Conservation (phyloP, 2,888 invertebrate genomes). For the Sussaba pulchella region DNA sequence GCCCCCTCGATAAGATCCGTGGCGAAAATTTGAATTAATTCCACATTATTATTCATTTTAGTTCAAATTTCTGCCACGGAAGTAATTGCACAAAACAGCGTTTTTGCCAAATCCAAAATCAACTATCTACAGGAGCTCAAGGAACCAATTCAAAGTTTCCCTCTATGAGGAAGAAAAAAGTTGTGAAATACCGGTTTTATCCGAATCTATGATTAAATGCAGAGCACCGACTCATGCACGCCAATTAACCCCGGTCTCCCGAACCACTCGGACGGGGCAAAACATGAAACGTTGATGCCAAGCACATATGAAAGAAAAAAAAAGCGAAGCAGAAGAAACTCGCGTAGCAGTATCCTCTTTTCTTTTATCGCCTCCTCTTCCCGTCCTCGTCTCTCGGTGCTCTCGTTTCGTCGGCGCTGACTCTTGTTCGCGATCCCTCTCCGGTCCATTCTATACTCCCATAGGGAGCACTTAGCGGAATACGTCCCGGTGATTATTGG, state of each 20-base stretch:
- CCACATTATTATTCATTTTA: no score
- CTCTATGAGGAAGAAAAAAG: no score
- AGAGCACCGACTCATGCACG: background rate
- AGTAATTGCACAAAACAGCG: no score
- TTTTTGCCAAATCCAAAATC: no score
- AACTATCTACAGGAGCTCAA: no score
- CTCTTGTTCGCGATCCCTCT: constrained; percentile 47
- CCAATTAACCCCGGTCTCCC: background rate
- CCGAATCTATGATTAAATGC: background rate
- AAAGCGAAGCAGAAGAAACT: constrained; percentile 27
- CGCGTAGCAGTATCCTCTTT: constrained; percentile 24
- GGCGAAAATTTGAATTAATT: no score
- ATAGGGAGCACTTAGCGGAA: constrained; percentile 81
- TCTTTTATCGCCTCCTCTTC: constrained; percentile 1
- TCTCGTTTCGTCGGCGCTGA: constrained; percentile 38
- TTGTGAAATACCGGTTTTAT: background rate
- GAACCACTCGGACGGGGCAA: background rate
- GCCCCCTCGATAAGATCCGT: no score
- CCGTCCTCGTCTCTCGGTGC: constrained; percentile 32
- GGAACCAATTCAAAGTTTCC: no score
- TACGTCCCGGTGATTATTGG: constrained; percentile 83
- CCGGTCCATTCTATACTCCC: constrained; percentile 61
- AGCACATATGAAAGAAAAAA: constrained; percentile 16
- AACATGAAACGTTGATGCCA: constrained; percentile 43
- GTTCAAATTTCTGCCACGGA: no score